Evolutionary conservation across 2,888 invertebrate genomes (phyloP).

Genomic region (Dicycla oo): DNA sequence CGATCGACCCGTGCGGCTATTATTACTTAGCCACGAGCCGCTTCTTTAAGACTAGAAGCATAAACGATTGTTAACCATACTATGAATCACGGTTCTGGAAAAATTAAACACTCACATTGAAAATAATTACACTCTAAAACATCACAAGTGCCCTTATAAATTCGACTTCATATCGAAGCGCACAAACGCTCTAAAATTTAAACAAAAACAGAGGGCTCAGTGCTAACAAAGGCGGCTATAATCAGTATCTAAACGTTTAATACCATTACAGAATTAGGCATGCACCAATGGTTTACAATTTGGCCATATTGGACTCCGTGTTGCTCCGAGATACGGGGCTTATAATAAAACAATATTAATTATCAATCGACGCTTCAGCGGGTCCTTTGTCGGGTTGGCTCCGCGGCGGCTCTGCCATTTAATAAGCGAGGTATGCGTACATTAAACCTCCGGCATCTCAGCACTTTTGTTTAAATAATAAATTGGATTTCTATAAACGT

Average conservation of each 20-base stretch:
- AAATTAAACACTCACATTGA: background rate
- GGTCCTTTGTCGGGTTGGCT: conserved; percentile 60
- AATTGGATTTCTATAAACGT: conserved; percentile 82
- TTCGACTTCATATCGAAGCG: conserved; percentile 6
- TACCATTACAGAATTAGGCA: conserved; percentile 79
- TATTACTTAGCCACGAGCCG: too few species aligned
- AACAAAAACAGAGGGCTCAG: conserved; percentile 26
- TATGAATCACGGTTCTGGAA: background rate
- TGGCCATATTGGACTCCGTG: conserved; percentile 62
- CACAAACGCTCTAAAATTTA: conserved; percentile 18
- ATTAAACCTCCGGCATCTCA: conserved; percentile 82
- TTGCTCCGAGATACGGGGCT: conserved; percentile 81
- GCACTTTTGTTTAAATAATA: conserved; percentile 85
- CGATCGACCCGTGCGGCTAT: too few species aligned
- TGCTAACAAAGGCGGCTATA: conserved; percentile 67
- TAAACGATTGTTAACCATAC: background rate
- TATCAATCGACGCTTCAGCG: conserved; percentile 72
- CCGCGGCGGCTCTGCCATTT: conserved; percentile 64
- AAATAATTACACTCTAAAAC: background rate
- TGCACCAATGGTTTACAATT: conserved; percentile 78
- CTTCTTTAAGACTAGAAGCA: too few species aligned
- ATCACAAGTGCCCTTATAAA: background rate
- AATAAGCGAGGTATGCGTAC: conserved; percentile 86
- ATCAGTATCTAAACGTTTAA: conserved; percentile 79
- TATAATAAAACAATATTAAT: conserved; percentile 88